Conservation (phyloP, 2,113 vertebrate species). For the Odocoileus virginianus region DNA sequence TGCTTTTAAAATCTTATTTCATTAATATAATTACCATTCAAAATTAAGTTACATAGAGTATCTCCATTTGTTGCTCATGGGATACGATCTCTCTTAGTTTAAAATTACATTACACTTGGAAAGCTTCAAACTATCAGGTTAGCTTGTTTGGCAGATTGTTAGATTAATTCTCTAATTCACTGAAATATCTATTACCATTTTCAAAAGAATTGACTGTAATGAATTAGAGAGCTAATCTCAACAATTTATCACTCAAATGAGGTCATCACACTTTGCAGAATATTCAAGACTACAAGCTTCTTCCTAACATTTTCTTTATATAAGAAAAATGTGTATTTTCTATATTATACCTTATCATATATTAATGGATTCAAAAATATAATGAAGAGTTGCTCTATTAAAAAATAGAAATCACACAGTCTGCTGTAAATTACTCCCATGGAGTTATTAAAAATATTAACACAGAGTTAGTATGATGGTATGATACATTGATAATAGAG, state of each 20-base stretch:
- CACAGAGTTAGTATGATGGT: background rate
- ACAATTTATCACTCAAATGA: slow-evolving; percentile 69
- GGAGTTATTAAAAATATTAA: background rate
- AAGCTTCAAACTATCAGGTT: slow-evolving; percentile 71
- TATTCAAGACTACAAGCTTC: background rate
- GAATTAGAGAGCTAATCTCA: slow-evolving; percentile 69
- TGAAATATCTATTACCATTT: slow-evolving; percentile 71
- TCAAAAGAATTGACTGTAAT: slow-evolving; percentile 67
- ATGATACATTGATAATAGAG: background rate
- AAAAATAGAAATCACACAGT: background rate
- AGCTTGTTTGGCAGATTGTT: slow-evolving; percentile 66
- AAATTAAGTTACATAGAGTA: slow-evolving; percentile 65
- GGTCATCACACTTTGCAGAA: slow-evolving; percentile 48
- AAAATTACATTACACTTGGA: slow-evolving; percentile 65
- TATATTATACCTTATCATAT: background rate
- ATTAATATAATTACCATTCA: slow-evolving; percentile 64
- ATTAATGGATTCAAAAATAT: slow-evolving; percentile 1
- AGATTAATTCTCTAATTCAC: slow-evolving; percentile 68
- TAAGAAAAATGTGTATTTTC: background rate
- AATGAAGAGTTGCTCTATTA: background rate
- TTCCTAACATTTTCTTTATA: slow-evolving; percentile 1
- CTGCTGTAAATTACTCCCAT: background rate
- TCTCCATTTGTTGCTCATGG: slow-evolving; percentile 62
- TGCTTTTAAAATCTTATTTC: slow-evolving; percentile 61
- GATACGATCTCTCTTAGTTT: slow-evolving; percentile 62